Base-by-base conservation (phyloP, 2,113 vertebrate genomes). In the Takifugu flavidus region DNA sequence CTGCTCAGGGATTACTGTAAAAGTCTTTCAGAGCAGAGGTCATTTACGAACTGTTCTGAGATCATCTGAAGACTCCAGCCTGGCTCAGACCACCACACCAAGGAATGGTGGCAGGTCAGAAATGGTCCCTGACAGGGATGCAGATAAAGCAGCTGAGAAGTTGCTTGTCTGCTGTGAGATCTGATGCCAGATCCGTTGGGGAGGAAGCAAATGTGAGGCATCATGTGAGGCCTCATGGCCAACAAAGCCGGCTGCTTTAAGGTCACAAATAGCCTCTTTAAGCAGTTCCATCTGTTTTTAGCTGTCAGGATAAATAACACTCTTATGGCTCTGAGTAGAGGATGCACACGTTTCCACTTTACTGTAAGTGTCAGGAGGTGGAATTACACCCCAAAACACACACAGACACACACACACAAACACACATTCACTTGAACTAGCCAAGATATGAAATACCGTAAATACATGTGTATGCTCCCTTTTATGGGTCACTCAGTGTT, bases 1-100 rank as follows among this genome's bases (percentile, higher is more conserved):
- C 88, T 84, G 84, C 75, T 85, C 82, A 78, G 81, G 84, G 87
- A 90, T 91, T 91, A 91, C 65, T 72, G 79, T 88, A 90, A 90
- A 80, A 77, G 84, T 90, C 89, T 89, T 89, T 53, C 82, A 78
- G 77, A 75, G 81, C 78, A 89, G 76, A 89, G 88, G 88, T 84
- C 87, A 75, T 65, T 69, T 26, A 66, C 65, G 59, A 47, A 83
- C 84, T 75, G 86, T 70, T 79, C 82, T 75, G 62, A 64, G 80
- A 79, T 75, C 86, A 86, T 80, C 47, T 4, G 53, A 55, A 44
- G 72, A 74, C 51, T 49, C 74, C 20, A 46, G 49, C 44, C 34
- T 68, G 39, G 12, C 56, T 27, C 34, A 55, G 56, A 31, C 34
- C 62, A 62, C 28, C 10, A 13, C 3, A 0, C 53, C 47, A 29